A percentile compares a stretch with the other conserved stretches of the same genome.
Conservation (phyloP, 2,113 vertebrate species). For the Trichechus manatus region DNA sequence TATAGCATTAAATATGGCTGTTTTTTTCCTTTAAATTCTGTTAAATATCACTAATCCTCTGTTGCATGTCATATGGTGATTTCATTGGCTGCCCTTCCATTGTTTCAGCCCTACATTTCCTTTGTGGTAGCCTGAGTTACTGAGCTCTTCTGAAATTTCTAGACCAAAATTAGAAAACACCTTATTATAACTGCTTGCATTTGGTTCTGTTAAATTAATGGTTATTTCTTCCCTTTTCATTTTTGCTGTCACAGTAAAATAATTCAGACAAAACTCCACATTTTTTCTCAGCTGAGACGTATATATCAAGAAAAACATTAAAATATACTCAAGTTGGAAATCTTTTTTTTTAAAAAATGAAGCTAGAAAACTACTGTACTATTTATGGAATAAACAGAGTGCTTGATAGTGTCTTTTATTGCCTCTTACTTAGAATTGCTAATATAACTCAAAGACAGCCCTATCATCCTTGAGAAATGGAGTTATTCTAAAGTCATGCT, state of each 20-base stretch:
- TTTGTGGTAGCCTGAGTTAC: not conserved
- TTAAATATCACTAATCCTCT: not conserved
- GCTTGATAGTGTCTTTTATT: constrained; percentile 32
- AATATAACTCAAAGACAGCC: constrained; percentile 36
- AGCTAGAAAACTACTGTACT: not conserved
- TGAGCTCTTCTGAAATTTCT: not conserved
- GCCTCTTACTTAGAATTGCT: constrained; percentile 60
- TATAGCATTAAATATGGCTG: not conserved
- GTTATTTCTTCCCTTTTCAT: not conserved
- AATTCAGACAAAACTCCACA: not conserved
- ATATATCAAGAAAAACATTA: not conserved
- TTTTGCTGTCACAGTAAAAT: not conserved
- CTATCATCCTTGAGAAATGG: constrained; percentile 56
- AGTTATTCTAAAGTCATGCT: constrained; percentile 17
- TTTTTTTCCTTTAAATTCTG: not conserved
- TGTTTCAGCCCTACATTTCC: not conserved
- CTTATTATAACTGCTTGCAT: not conserved
- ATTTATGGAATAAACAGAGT: constrained; percentile 40
- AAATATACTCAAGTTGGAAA: not conserved
- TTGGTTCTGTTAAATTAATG: not conserved
- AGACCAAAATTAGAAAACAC: not conserved
- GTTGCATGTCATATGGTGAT: fast-evolving
- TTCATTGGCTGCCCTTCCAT: fast-evolving
- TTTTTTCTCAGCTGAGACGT: not conserved
- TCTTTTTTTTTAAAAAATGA: not conserved